These are phyloP conservation scores for Drosophila insularis DNA, from an alignment of 1,140 invertebrate species.

Conservation along the genomic window DNA sequence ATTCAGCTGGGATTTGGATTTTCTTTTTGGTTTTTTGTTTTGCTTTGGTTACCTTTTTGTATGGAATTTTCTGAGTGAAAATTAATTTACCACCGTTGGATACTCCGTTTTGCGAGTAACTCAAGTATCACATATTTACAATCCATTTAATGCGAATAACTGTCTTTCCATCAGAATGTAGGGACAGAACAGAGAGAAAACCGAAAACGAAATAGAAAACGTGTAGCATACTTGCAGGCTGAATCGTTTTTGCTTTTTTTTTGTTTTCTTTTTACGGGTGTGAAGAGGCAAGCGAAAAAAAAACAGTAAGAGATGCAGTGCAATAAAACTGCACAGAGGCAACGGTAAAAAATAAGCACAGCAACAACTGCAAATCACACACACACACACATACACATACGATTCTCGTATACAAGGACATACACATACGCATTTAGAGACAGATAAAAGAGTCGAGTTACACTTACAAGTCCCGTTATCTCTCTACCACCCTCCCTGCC, in stretches of 20 bases:
- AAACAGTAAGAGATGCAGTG: conserved; percentile 42
- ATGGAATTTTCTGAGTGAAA: conserved; percentile 1
- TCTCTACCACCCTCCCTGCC: neutral
- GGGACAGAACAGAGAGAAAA: too few species aligned
- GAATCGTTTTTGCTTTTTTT: conserved; percentile 17
- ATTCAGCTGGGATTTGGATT: neutral
- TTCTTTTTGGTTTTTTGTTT: neutral
- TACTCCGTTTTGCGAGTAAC: conserved; percentile 6
- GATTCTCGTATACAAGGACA: conserved; percentile 7
- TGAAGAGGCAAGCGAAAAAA: conserved; percentile 52
- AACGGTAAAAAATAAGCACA: conserved; percentile 35
- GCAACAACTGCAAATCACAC: conserved; percentile 45
- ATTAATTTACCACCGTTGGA: conserved; percentile 8
- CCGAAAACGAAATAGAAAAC: conserved; percentile 33
- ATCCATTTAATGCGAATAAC: conserved; percentile 67
- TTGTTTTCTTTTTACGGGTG: neutral
- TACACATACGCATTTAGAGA: conserved; percentile 25
- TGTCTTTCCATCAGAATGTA: conserved; percentile 19
- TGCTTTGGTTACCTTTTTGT: neutral
- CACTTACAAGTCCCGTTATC: conserved; percentile 23
- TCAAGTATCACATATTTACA: conserved; percentile 55
- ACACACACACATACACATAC: conserved; percentile 25
- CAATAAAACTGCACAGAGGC: conserved; percentile 31
- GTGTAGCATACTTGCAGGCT: conserved; percentile 66
- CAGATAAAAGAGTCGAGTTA: conserved; percentile 75